phyloP scores from a whole-genome alignment of 1,140 invertebrate genomes.

The Archegozetes longisetosus region DNA sequence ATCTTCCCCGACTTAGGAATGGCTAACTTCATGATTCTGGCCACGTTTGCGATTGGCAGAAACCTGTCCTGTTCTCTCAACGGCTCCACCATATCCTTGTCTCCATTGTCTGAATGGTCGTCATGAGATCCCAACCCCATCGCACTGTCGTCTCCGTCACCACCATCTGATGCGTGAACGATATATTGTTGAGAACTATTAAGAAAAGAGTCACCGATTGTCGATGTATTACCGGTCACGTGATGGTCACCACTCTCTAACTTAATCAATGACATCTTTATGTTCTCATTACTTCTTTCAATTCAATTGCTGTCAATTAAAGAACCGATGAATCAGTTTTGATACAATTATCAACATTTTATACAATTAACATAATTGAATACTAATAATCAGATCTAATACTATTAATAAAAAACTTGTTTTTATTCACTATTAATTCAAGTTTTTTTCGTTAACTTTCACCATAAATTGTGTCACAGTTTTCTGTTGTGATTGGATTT shows the following conservation, averaged over 20 bases:
- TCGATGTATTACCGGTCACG: background rate
- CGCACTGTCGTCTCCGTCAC: background rate
- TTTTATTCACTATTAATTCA: no score
- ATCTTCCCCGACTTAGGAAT: constrained; percentile 95
- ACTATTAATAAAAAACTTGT: no score
- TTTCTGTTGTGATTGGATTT: no score
- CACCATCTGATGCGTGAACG: background rate
- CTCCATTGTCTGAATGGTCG: constrained; percentile 21
- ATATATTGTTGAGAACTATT: background rate
- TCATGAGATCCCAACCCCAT: background rate
- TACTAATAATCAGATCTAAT: no score
- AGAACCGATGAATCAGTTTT: no score
- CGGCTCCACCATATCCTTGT: constrained; percentile 26
- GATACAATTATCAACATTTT: no score
- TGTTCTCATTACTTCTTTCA: background rate
- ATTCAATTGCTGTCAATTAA: no score
- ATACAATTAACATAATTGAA: no score
- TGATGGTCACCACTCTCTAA: background rate
- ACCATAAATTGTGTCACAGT: no score
- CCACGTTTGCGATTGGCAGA: constrained; percentile 94
- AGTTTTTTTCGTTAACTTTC: no score
- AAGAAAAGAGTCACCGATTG: background rate
- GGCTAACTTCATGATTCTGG: constrained; percentile 96
- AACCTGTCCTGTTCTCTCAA: constrained; percentile 67
- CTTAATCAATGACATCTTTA: background rate